Base-by-base conservation (phyloP, 2,797 vertebrate species). In the Poeciliopsis infans region DNA sequence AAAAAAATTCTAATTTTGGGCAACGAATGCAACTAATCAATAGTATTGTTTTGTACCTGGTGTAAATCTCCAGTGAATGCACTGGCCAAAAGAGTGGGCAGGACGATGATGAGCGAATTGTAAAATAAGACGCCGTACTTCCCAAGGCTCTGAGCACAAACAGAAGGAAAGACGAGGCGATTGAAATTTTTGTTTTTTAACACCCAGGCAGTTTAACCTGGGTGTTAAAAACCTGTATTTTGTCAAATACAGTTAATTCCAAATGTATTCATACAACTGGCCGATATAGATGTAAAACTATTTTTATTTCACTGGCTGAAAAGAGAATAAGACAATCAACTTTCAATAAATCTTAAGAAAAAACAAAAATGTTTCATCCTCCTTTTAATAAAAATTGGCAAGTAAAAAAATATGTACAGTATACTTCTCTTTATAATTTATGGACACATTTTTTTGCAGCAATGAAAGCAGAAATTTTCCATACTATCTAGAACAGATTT, bases 51-150 rank as follows among this genome's bases (percentile, higher is more conserved):
- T 12, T 12, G 90, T 91, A 98, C 98, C 95, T 96, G 86, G 0
- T 94, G 90, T 69, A 99, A 90, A 91, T 99, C 98, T 89, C 97
- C 97, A 13, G 96, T 97, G 76, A 87, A 96, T 3, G 91, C 90
- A 79, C 97, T 97, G 51, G 95, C 90, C 87, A 97, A 64, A 15
- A 95, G 2, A 18, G 97, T 97, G 25, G 97, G 98, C 78, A 98
- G 82, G 75, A 98, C 92, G 89, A 98, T 97, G 87, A 98, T 95
- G 47, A 96, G 93, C 11, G 97, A 96, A 68, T 99, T 99, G 93
- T 99, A 98, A 94, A 97, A 99, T 81, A 99, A 94, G 69, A 99
- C 95, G 33, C 97, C 97, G 0, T 98, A 98, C 89, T 97, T 98
- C 70, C 97, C 97, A 41, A 99, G 87, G 75, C 96, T 97, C 98